Base-by-base conservation (phyloP, 2,113 vertebrate species). In the Neofelis nebulosa region DNA sequence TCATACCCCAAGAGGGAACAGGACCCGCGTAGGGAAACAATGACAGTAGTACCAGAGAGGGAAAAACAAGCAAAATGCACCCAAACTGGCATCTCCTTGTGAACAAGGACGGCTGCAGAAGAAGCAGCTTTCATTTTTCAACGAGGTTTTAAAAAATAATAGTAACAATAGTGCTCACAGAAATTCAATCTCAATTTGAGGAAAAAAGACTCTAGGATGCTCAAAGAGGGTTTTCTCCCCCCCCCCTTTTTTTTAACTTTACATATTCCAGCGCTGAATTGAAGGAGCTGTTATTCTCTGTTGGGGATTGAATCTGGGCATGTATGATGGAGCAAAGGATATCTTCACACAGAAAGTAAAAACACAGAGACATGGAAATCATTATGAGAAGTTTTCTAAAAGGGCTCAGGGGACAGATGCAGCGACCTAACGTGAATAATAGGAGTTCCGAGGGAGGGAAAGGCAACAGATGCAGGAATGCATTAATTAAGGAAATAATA, bases 401-500 rank as follows among this genome's bases (percentile, higher is more conserved):
- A 78, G 52, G n/a, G 11, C 15, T 79, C 80, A 13, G 33, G 89
- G 63, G 52, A 92, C 96, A 94, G 79, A 95, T 90, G 85, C n/a
- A 33, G 69, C 80, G 45, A 90, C 25, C 41, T 48, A 74, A 79
- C 9, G 18, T 92, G 83, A 97, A 65, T 48, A 92, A 71, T 65
- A 83, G 55, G 14, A 78, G 31, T 96, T 89, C 16, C 19, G 68
- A 74, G 65, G 45, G 41, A 57, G 52, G 66, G n/a, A 82, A 80
- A 92, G 31, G 45, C 66, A 93, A 15, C 61, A 83, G 97, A 92
- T 90, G 68, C 15, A 86, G 38, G 7, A 66, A 52, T 55, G 76
- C 63, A 96, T 96, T 94, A 52, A 95, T 83, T 95, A 82, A 66
- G 38, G 33, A 95, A 94, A 96, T 89, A 96, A 86, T 73, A 81